A percentile compares a stretch with the other conserved stretches of the same genome.
Conservation (phyloP, 53 echinoderm and acorn worm species). For the Echinometra lucunter region DNA sequence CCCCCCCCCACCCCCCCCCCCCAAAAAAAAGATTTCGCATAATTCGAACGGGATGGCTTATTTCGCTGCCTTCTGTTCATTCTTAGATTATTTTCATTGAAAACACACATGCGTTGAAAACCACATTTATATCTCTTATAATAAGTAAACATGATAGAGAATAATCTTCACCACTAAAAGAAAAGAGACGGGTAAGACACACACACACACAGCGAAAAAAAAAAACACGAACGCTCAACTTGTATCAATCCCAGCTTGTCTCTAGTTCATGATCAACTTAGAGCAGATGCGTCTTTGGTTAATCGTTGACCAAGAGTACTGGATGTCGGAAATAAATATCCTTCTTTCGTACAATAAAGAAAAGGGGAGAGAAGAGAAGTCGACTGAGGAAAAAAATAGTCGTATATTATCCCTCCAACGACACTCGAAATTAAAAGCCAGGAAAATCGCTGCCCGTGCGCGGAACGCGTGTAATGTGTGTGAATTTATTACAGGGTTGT, state of each 20-base stretch:
- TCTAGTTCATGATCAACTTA: conserved; percentile 68
- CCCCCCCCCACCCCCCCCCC: no score
- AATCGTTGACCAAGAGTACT: conserved; percentile 62
- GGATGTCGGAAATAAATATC: conserved; percentile 69
- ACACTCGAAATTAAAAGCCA: conserved; percentile 67
- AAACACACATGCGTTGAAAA: neutral
- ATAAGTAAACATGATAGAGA: neutral
- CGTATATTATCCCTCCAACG: conserved; percentile 53
- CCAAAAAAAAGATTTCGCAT: neutral
- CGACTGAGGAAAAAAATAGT: conserved; percentile 3
- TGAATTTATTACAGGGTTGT: conserved; percentile 41
- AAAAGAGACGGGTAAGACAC: no score
- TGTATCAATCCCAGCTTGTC: conserved; percentile 54
- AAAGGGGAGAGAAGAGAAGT: conserved; percentile 38
- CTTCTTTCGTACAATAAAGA: neutral
- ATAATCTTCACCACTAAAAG: neutral
- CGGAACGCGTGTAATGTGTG: conserved; percentile 4
- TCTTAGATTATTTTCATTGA: neutral
- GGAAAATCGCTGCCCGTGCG: conserved; percentile 54
- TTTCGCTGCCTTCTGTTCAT: conserved; percentile 5
- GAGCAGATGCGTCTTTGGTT: conserved; percentile 63
- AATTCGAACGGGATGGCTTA: no score
- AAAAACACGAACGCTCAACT: neutral
- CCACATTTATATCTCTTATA: neutral
- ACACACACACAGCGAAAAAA: neutral